A percentile compares a stretch with the other conserved stretches of the same genome.
Evolutionary conservation across 2,888 invertebrate species (phyloP).

Genomic region (Orchestes rusci): DNA sequence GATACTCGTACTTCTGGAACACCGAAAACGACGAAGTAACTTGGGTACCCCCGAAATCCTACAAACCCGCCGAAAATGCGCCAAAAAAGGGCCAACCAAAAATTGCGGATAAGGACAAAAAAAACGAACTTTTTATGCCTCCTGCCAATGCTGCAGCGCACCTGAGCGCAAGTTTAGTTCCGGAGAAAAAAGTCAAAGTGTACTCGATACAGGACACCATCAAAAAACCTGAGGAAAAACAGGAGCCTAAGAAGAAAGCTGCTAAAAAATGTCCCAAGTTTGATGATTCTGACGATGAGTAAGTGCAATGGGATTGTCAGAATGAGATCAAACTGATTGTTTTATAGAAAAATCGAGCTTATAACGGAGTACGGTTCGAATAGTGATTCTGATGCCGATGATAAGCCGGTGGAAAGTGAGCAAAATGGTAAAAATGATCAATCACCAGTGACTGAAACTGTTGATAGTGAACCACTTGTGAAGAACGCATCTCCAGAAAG

Average conservation of each 20-base stretch:
- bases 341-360: conserved; percentile 50
- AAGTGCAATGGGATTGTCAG: conserved; percentile 22
- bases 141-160: conserved; percentile 30
- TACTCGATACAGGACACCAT: conserved; percentile 28
- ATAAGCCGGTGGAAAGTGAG: conserved; percentile 10
- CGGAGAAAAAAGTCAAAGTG: conserved; percentile 23
- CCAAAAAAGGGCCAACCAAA: background rate
- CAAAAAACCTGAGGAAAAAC: conserved; percentile 10
- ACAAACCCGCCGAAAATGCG: conserved; percentile 30
- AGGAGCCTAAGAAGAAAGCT: conserved; percentile 2
- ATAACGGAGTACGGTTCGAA: conserved; percentile 53
- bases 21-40: conserved; percentile 55
- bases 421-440: background rate
- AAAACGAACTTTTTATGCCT: conserved; percentile 29
- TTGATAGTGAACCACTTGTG: background rate
- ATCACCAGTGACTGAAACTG: background rate
- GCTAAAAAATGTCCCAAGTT: conserved; percentile 6
- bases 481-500: background rate
- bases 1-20: conserved; percentile 61
- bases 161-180: conserved; percentile 28
- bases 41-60: conserved; percentile 54
- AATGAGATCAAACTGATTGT: background rate
- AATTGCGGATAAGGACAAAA: background rate
- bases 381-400: conserved; percentile 40
- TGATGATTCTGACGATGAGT: conserved; percentile 35